Conservation (phyloP, 2,797 vertebrate genomes). For the Atherinosoma microstoma region DNA sequence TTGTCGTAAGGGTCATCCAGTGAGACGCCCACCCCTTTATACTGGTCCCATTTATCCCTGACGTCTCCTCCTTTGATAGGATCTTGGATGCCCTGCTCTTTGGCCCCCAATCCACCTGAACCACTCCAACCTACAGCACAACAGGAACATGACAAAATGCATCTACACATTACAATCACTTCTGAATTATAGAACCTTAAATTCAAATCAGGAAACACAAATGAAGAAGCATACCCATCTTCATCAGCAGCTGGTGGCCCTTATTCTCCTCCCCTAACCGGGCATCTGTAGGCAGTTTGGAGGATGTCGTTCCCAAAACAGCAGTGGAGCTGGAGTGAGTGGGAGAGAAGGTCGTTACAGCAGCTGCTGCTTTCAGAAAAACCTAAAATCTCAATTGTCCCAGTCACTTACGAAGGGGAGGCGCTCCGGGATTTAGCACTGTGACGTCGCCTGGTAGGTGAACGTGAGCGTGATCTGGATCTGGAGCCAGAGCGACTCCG, state of each 20-base stretch:
- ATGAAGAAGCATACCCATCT: slow-evolving; percentile 89
- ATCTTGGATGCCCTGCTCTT: slow-evolving; percentile 98
- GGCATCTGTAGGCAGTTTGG: slow-evolving; percentile 81
- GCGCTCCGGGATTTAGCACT: slow-evolving; percentile 87
- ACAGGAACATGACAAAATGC: neutral
- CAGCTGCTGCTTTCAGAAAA: neutral
- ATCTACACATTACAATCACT: neutral
- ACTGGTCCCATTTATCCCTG: slow-evolving; percentile 98
- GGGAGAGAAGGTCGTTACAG: neutral
- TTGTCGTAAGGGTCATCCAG: slow-evolving; percentile 97
- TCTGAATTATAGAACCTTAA: no score
- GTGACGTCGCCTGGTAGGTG: slow-evolving; percentile 87
- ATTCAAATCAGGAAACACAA: neutral
- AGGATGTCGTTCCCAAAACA: slow-evolving; percentile 80
- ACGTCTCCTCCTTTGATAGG: slow-evolving; percentile 97
- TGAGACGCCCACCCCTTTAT: slow-evolving; percentile 96
- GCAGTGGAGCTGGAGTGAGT: slow-evolving; percentile 73
- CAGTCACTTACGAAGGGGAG: slow-evolving; percentile 89
- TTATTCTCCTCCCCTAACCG: slow-evolving; percentile 97
- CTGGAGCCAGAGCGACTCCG: slow-evolving; percentile 87
- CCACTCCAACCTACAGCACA: slow-evolving; percentile 91
- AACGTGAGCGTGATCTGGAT: slow-evolving; percentile 90
- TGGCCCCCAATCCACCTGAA: slow-evolving; percentile 93
- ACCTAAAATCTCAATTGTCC: neutral
- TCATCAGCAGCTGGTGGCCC: slow-evolving; percentile 97